These are phyloP conservation scores for Neodon shergylaensis DNA, from an alignment of 2,113 vertebrate species.

Conservation along the genomic window DNA sequence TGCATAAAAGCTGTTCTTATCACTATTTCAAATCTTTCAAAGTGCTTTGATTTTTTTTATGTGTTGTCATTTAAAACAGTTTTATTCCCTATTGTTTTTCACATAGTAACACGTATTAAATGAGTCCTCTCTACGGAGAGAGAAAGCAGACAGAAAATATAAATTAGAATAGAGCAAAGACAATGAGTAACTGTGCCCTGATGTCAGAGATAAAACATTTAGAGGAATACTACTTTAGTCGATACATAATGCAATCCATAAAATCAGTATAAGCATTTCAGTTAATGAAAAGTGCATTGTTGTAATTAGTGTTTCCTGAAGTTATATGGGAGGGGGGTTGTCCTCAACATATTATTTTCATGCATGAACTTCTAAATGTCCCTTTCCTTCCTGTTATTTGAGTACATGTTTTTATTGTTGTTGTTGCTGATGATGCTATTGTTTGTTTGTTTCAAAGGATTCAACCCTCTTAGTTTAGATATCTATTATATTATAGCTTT, in stretches of 20 bases:
- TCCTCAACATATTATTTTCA: conserved; percentile 17
- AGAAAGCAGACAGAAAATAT: neutral
- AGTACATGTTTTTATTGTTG: neutral
- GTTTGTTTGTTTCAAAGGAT: neutral
- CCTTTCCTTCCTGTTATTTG: neutral
- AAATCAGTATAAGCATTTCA: conserved; percentile 2
- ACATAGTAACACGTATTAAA: neutral
- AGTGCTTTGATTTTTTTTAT: conserved; percentile 23
- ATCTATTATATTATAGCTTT: neutral
- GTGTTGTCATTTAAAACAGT: conserved; percentile 35
- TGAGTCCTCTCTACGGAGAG: neutral
- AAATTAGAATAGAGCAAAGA: neutral
- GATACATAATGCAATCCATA: conserved; percentile 15
- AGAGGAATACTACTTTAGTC: neutral
- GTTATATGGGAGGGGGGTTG: neutral
- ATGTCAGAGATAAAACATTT: neutral
- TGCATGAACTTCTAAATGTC: conserved; percentile 17
- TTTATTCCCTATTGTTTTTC: conserved; percentile 34
- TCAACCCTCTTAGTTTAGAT: conserved; percentile 31
- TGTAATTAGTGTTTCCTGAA: neutral
- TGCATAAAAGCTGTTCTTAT: neutral
- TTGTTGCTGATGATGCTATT: neutral
- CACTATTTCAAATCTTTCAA: conserved; percentile 51
- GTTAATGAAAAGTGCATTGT: neutral
- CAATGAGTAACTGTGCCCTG: conserved; percentile 22